Base-by-base conservation (phyloP, 2,113 vertebrate species). In the Paradoxurus hermaphroditus region DNA sequence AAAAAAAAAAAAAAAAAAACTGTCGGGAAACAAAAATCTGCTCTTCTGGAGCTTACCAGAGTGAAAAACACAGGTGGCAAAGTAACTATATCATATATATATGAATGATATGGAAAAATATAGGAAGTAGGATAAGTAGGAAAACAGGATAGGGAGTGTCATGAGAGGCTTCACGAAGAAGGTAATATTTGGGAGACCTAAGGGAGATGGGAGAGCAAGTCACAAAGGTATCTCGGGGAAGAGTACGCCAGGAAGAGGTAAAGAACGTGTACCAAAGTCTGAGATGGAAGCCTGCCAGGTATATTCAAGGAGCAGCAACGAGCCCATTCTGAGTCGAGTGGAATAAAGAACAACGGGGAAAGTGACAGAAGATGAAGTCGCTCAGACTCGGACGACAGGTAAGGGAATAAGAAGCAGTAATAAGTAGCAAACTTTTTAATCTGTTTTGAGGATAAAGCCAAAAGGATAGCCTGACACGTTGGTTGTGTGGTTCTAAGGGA, bases 371-470 rank as follows among this genome's bases (percentile, higher is more conserved):
- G 34, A 85, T 68, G 44, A 73, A 46, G n/a, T 73, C 8, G 36
- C 84, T 97, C n/a, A 31, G 46, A 56, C 23, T 27, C 83, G 27
- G 46, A 88, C 18, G 36, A 87, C 0, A 27, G 27, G 18, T 87
- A 95, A 94, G 41, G 46, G 49, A 90, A 27, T 19, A 63, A 77
- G n/a, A 67, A 95, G n/a, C 7, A 75, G 78, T 25, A 41, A 46
- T 31, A 46, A 77, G 15, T 27, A 46, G 41, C 73, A 77, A 31
- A 73, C 29, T 46, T 18, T 18, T 31, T 46, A 36, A 88, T 96
- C 68, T 95, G 31, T 73, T 88, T 95, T 27, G 21, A 95, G 79
- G 29, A 23, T 75, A 91, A 96, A 97, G 67, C 31, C 56, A 81
- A 90, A 23, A 91, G 36, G 39, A 81, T 65, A 87, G 18, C 59